Evolutionary conservation across 2,797 vertebrate species (phyloP), one percentile per base, ranked within the genome.

Genomic region (Staurois parvus): DNA sequence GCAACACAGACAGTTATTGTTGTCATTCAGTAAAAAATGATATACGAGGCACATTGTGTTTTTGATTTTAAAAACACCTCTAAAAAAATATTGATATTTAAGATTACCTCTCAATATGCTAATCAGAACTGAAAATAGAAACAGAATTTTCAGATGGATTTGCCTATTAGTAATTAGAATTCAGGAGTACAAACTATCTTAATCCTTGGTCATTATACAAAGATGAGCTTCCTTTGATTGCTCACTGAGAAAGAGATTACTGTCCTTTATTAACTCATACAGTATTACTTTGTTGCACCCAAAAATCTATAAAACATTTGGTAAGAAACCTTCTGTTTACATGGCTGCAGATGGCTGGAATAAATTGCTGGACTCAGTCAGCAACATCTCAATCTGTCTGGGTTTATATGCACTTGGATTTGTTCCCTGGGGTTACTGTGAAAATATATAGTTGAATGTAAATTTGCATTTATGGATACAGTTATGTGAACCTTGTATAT

Each of bases 341-440:
- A 85, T 69, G 88, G 86, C 88, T 86, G 92, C 93, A 94, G 94
- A 95, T 94, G 92, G 93, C 88, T 90, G 48, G 90, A 94, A 94
- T 93, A 94, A 94, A 94, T 94, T 94, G 93, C 81, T 87, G 87
- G 88, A 90, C 88, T 93, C 75, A 74, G 77, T 89, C 88, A 91
- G 92, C 90, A 90, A 87, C 88, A 91, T 90, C 88, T 94, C 88
- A 88, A 88, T 91, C 91, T 86, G 85, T 85, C 89, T 90, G 89
- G 91, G 84, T 91, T 94, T 91, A 88, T 91, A 93, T 90, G 85
- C 83, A 88, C 90, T 94, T 93, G 92, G 87, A 91, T 82, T 40
- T 66, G 30, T 66, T 79, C 74, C 80, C 85, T 74, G 19, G 62
- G 67, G 80, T 64, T 64, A 70, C 42, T 59, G 26, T 13, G 80